phyloP scores from a whole-genome alignment of 2,113 vertebrate genomes.

The Murina feae region DNA sequence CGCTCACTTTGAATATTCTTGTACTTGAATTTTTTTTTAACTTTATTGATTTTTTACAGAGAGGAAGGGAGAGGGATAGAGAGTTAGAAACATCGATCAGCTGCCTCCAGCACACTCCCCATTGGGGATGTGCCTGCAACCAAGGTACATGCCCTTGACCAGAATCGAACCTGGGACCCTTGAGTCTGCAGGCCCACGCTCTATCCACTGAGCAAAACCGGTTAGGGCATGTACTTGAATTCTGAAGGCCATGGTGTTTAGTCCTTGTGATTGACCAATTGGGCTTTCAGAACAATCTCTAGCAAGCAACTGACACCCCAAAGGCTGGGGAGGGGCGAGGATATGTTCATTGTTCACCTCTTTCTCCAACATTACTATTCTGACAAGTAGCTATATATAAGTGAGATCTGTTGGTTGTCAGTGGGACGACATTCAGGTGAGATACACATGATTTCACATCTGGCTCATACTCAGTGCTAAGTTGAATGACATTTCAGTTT shows the following conservation, averaged over 20 bases:
- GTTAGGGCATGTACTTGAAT: slow-evolving; percentile 1
- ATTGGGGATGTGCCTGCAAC: too few relatives aligned
- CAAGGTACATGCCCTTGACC: too few relatives aligned
- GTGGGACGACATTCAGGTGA: neutral
- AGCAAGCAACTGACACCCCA: neutral
- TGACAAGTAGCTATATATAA: neutral
- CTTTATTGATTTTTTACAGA: too few relatives aligned
- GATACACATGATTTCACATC: neutral
- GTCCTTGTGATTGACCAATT: neutral
- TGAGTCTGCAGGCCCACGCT: too few relatives aligned
- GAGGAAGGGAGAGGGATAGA: too few relatives aligned
- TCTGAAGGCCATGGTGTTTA: neutral
- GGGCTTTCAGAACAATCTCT: neutral
- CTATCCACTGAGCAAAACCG: too few relatives aligned
- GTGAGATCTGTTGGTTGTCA: neutral
- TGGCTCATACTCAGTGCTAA: neutral
- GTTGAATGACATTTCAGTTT: neutral
- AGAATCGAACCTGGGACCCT: too few relatives aligned
- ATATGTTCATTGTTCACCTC: neutral
- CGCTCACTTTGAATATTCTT: neutral
- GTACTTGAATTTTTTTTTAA: neutral
- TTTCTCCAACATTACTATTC: neutral
- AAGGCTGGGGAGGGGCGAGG: neutral
- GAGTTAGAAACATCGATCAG: too few relatives aligned
- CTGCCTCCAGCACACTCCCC: too few relatives aligned